phyloP scores from a whole-genome alignment of 2,888 invertebrate genomes.

The Nasonovia ribisnigri region DNA sequence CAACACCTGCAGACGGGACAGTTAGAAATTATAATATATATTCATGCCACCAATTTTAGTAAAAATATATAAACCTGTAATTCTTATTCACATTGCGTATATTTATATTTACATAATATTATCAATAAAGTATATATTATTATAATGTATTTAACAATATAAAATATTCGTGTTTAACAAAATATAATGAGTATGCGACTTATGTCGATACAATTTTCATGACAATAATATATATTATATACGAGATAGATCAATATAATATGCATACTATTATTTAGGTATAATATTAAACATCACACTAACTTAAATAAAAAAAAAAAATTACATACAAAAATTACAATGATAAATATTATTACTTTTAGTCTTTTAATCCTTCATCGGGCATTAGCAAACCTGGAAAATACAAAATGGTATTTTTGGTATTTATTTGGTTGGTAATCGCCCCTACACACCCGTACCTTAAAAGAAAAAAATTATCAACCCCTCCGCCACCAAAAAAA shows the following conservation, averaged over 20 bases:
- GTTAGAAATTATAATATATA: not conserved
- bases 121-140: not conserved
- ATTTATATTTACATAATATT: not conserved
- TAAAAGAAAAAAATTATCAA: not conserved
- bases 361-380: conserved; percentile 71
- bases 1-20: too few species aligned
- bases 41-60: not conserved
- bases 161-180: not conserved
- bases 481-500: too few species aligned
- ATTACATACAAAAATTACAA: not conserved
- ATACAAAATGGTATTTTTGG: conserved; percentile 59
- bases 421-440: not conserved
- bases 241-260: not conserved
- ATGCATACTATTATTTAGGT: not conserved
- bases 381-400: conserved; percentile 73
- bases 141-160: not conserved
- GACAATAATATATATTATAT: not conserved
- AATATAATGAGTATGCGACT: not conserved
- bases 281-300: not conserved
- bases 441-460: accelerated
- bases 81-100: not conserved
- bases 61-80: not conserved
- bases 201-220: not conserved
- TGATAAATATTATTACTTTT: not conserved
- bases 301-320: not conserved